Percentiles rank a stretch among this genome's conserved stretches.
Evolutionary conservation across 2,888 invertebrate genomes (phyloP).

Genomic region (Pherbina coryleti): DNA sequence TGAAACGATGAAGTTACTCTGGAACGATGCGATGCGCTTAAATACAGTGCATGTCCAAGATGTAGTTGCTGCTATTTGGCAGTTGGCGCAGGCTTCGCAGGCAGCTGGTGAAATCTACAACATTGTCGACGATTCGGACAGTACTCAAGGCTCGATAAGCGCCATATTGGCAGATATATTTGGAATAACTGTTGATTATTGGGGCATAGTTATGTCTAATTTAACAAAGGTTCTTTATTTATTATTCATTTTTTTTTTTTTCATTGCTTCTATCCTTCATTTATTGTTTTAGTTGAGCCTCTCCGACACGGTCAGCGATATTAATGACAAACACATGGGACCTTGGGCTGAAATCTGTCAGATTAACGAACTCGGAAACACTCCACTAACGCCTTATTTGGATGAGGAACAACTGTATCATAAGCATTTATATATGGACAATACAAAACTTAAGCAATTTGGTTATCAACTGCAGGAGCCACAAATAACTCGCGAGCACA

Average conservation of each 20-base stretch:
- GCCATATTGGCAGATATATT: constrained; percentile 85
- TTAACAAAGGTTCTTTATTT: constrained; percentile 78
- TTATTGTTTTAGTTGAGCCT: constrained; percentile 77
- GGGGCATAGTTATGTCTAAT: constrained; percentile 84
- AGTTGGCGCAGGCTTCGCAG: constrained; percentile 73
- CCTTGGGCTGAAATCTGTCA: constrained; percentile 93
- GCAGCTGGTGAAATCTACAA: constrained; percentile 79
- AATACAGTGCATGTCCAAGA: constrained; percentile 91
- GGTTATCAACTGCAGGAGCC: constrained; percentile 77
- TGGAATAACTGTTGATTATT: constrained; percentile 88
- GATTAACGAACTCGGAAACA: constrained; percentile 80
- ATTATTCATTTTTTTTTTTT: not conserved
- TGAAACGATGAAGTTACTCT: constrained; percentile 92
- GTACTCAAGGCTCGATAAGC: constrained; percentile 88
- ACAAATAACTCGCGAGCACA: constrained; percentile 73
- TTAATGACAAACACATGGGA: constrained; percentile 92
- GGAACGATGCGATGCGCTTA: constrained; percentile 86
- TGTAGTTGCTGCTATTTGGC: constrained; percentile 86
- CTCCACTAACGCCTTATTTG: constrained; percentile 90
- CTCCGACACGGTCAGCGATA: constrained; percentile 85
- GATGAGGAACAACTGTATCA: constrained; percentile 85
- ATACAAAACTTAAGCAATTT: constrained; percentile 73
- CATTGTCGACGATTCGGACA: constrained; percentile 84
- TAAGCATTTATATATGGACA: constrained; percentile 83
- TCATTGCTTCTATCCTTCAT: not conserved